Conservation (phyloP, 2,888 invertebrate species). For the Hirudinaria manillensis region DNA sequence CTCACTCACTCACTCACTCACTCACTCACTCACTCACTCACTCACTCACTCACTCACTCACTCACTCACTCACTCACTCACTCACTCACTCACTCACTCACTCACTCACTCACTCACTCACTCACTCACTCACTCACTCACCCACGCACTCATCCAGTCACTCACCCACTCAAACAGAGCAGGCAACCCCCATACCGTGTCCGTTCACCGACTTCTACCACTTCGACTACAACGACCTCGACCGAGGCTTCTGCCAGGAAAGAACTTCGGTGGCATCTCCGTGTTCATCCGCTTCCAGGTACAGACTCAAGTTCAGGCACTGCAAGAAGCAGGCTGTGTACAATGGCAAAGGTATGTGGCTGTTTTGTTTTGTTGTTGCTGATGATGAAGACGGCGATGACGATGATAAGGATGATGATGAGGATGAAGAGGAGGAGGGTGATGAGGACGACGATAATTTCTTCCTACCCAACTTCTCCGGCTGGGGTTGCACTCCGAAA, state of each 20-base stretch:
- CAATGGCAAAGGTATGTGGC: slow-evolving; percentile 29
- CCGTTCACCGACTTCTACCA: slow-evolving; percentile 37
- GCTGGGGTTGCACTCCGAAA: no score
- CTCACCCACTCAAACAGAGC: slow-evolving; percentile 32
- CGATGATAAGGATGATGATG: slow-evolving; percentile 3
- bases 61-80: slow-evolving; percentile 10
- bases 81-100: neutral
- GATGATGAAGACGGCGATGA: slow-evolving; percentile 10
- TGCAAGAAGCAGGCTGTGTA: slow-evolving; percentile 30
- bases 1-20: slow-evolving; percentile 21
- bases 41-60: slow-evolving; percentile 2
- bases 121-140: neutral
- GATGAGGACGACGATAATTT: slow-evolving; percentile 14
- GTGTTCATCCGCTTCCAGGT: slow-evolving; percentile 34
- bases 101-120: neutral
- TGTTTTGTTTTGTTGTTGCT: neutral
- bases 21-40: neutral
- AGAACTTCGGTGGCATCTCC: slow-evolving; percentile 36
- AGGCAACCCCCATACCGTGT: slow-evolving; percentile 32
- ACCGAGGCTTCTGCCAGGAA: slow-evolving; percentile 34
- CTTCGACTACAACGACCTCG: slow-evolving; percentile 38
- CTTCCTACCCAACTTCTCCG: no score
- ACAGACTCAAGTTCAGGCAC: slow-evolving; percentile 37
- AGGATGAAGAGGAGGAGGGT: slow-evolving; percentile 6
- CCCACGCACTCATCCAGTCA: neutral